Evolutionary conservation across 2,888 invertebrate genomes (phyloP).

Genomic region (Zele albiditarsus): DNA sequence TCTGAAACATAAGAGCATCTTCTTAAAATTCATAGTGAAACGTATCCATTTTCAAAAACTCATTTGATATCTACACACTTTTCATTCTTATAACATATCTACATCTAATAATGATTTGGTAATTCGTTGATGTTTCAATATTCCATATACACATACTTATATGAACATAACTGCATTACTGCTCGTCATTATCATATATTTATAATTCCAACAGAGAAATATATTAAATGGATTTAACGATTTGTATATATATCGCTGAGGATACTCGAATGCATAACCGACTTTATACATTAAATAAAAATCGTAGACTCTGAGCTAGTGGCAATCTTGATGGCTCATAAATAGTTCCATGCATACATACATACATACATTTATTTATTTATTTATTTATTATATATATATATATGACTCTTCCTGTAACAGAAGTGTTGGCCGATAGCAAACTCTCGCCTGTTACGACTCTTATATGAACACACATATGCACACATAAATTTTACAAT

Average conservation of each 20-base stretch:
- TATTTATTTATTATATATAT: not conserved
- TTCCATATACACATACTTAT: not conserved
- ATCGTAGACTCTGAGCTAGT: slow-evolving; percentile 7
- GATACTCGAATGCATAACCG: slow-evolving; percentile 10
- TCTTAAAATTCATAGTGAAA: too few relatives aligned
- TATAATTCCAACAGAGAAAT: not conserved
- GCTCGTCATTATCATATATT: not conserved
- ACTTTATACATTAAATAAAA: not conserved
- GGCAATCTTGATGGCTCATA: slow-evolving; percentile 15
- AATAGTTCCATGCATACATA: slow-evolving; percentile 14
- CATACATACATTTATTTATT: not conserved
- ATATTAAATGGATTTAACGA: not conserved
- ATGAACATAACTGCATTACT: slow-evolving; percentile 22
- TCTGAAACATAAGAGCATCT: too few relatives aligned
- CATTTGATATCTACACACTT: not conserved
- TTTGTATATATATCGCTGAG: slow-evolving; percentile 2
- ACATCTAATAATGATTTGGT: not conserved
- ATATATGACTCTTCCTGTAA: slow-evolving; percentile 22
- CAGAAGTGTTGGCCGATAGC: slow-evolving; percentile 49
- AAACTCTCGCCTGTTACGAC: slow-evolving; percentile 52
- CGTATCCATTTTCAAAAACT: not conserved
- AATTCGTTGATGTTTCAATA: not conserved
- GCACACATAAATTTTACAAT: slow-evolving; percentile 32
- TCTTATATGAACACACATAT: slow-evolving; percentile 23
- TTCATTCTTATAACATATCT: not conserved